Conservation (phyloP, 2,113 vertebrate species). For the Fregata magnificens region DNA sequence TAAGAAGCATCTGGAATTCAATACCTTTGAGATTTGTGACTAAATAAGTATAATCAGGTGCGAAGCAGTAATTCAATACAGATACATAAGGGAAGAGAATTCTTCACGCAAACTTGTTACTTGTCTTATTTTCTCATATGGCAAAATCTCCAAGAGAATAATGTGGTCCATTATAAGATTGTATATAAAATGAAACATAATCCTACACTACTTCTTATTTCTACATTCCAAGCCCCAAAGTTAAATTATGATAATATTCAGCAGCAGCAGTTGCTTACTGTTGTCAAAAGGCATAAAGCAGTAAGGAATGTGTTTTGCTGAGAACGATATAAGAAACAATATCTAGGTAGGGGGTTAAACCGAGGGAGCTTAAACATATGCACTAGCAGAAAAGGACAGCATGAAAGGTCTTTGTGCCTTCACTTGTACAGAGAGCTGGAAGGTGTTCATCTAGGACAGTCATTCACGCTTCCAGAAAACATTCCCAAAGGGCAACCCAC, state of each 20-base stretch:
- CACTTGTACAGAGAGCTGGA: background rate
- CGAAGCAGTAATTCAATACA: background rate
- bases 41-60: background rate
- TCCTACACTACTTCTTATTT: background rate
- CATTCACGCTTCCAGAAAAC: background rate
- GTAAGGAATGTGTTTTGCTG: background rate
- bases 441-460: background rate
- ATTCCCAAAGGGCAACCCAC: background rate
- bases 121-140: background rate
- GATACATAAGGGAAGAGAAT: background rate
- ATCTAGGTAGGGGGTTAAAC: background rate
- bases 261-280: background rate
- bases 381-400: background rate
- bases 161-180: background rate
- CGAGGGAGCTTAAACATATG: background rate
- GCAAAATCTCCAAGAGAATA: background rate
- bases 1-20: background rate
- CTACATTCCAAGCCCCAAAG: background rate
- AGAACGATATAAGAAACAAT: background rate
- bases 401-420: background rate
- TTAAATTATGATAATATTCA: background rate
- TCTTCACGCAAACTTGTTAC: background rate
- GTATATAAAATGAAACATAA: background rate
- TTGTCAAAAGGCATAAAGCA: slow-evolving; percentile 13
- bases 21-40: background rate